A percentile compares a stretch with the other conserved stretches of the same genome.
These are phyloP conservation scores for Galeopsomyia nigrocyanea DNA, from an alignment of 2,888 invertebrate genomes.

Conservation along the genomic window DNA sequence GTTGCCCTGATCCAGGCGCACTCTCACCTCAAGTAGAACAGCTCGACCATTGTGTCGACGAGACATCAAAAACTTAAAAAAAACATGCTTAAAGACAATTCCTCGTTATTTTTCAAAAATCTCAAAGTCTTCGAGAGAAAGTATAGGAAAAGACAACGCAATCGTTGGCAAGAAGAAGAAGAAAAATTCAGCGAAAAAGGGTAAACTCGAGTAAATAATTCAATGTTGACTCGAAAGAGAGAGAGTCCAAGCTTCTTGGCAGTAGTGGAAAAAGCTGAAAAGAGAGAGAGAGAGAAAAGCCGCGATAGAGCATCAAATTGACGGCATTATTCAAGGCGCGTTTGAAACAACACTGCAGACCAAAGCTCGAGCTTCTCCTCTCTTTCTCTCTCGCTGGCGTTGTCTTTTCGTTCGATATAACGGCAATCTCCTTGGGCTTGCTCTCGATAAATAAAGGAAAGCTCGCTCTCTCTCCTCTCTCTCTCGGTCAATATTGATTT, in stretches of 20 bases:
- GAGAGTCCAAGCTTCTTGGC: conserved; percentile 7
- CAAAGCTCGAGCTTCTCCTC: neutral
- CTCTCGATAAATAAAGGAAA: conserved; percentile 49
- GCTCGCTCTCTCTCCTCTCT: neutral
- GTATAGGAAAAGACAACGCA: too few species aligned
- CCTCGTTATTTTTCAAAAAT: neutral
- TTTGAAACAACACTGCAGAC: conserved; percentile 59
- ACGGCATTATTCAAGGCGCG: conserved; percentile 66
- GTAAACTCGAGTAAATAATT: too few species aligned
- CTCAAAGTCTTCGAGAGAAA: neutral
- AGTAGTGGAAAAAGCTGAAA: conserved; percentile 3
- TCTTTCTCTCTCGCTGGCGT: conserved; percentile 2
- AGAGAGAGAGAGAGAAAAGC: conserved; percentile 29
- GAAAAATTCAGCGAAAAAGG: too few species aligned
- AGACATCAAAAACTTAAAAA: neutral
- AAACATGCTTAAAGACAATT: neutral
- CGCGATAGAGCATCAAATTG: conserved; percentile 49
- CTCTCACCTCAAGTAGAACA: conserved; percentile 23
- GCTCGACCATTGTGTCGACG: conserved; percentile 33
- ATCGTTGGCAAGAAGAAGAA: too few species aligned
- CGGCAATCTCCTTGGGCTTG: conserved; percentile 51
- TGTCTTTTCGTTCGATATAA: neutral
- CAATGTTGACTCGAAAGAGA: too few species aligned
- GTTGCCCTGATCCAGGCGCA: conserved; percentile 45
- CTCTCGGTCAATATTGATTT: conserved; percentile 68